These are phyloP conservation scores for Sebastolobus alascanus DNA, from an alignment of 2,797 vertebrate genomes.

Conservation along the genomic window DNA sequence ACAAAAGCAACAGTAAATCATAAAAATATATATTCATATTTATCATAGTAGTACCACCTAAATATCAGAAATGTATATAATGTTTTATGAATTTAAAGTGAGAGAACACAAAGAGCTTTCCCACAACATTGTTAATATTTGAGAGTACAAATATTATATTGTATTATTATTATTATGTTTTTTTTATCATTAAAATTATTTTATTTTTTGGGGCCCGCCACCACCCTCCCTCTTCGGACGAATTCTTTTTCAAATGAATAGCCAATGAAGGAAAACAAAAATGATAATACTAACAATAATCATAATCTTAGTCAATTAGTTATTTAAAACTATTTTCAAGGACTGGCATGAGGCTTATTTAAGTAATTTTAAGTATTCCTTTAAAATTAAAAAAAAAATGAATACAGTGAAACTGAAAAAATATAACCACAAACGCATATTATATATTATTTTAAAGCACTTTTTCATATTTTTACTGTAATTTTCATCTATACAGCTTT, in stretches of 20 bases:
- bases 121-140: too few relatives aligned
- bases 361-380: neutral
- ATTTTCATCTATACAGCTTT: neutral
- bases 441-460: too few relatives aligned
- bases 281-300: too few relatives aligned
- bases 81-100: neutral
- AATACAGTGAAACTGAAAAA: neutral
- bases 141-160: too few relatives aligned
- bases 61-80: neutral
- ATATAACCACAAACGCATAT: neutral
- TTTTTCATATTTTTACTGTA: neutral
- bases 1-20: neutral
- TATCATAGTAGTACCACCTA: neutral
- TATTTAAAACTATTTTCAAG: neutral
- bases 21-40: neutral
- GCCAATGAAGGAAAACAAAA: too few relatives aligned
- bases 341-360: neutral
- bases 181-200: too few relatives aligned
- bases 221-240: too few relatives aligned
- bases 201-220: too few relatives aligned
- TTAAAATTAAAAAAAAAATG: neutral
- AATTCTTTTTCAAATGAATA: too few relatives aligned
- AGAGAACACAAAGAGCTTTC: neutral
- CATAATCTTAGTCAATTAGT: too few relatives aligned
- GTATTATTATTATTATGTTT: too few relatives aligned